Base-by-base conservation (phyloP, 2,888 invertebrate genomes). In the Hipparchia sbordonii region DNA sequence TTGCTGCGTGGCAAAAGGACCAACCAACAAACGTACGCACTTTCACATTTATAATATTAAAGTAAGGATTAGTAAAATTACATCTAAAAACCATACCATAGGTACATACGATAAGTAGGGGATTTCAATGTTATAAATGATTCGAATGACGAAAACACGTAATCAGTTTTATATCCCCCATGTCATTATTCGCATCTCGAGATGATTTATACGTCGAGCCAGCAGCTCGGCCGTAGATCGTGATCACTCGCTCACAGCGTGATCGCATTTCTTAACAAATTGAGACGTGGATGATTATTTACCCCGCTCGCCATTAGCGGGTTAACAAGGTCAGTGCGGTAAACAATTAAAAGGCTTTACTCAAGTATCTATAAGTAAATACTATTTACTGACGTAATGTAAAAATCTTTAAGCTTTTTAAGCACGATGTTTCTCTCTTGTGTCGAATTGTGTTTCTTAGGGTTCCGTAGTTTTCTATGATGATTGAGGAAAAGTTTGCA, bases 211-310 rank as follows among this genome's bases (percentile, higher is more conserved):
- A 4, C 56, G 33, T 39, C 3, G 2, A 23, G 63, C 23, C 33
- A 23, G 54, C 70, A 68, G 77, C 72, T 75, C 77, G 77, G 71
- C 80, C 80, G 80, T 81, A 83, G 82, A 82, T 83, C 83, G 85
- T 85, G 83, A 85, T 85, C 82, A 83, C 82, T 79, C 82, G 80
- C 84, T 70, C 77, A 80, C 87, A 84, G 88, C 87, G 81, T 84
- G 87, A 80, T 72, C 78, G 70, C 81, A 81, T 70, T 80, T 82
- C 82, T 65, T 77, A 80, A 84, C 84, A 84, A 87, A 88, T 87
- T 87, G 86, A 87, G 86, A 86, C 79, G 82, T 86, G 83, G 77
- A 82, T 84, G 81, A 87, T 87, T 87, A 87, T 87, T 86, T 85
- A 86, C 81, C 81, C 56, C 80, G 81, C 46, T 76, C 82, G 80